These are phyloP conservation scores for Drosophila anomelani DNA, from an alignment of 2,888 invertebrate species.

Conservation along the genomic window DNA sequence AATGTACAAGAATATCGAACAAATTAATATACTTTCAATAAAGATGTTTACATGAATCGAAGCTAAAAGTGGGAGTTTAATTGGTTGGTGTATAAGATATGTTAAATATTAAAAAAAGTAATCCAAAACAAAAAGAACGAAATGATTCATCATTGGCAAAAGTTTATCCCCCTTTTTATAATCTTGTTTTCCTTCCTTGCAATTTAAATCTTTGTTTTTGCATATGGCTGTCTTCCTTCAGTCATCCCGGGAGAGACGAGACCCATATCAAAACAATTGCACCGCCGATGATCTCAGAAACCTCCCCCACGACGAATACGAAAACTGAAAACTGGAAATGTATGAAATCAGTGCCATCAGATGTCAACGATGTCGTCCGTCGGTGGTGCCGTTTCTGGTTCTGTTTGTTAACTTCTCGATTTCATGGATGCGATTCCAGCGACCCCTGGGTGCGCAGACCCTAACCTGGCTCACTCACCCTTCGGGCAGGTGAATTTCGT, in stretches of 20 bases:
- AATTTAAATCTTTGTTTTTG: constrained; percentile 35
- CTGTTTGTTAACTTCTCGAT: constrained; percentile 69
- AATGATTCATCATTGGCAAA: constrained; percentile 12
- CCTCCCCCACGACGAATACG: constrained; percentile 62
- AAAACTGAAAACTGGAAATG: constrained; percentile 21
- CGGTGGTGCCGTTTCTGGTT: constrained; percentile 13
- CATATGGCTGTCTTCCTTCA: constrained; percentile 26
- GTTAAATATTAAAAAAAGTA: too few species aligned
- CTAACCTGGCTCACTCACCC: constrained; percentile 33
- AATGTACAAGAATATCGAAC: constrained; percentile 57
- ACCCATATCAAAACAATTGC: constrained; percentile 39
- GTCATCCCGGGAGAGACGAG: constrained; percentile 23
- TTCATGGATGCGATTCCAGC: constrained; percentile 66
- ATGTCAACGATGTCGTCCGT: constrained; percentile 38
- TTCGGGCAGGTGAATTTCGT: constrained; percentile 78
- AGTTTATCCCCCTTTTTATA: constrained; percentile 9
- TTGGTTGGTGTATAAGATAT: too few species aligned
- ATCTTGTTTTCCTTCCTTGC: neutral
- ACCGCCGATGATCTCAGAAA: constrained; percentile 42
- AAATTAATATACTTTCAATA: constrained; percentile 66
- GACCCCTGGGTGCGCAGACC: constrained; percentile 38
- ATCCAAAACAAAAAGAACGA: neutral
- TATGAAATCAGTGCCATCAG: constrained; percentile 53
- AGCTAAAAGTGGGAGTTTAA: neutral
- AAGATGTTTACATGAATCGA: constrained; percentile 53